These are phyloP conservation scores for Pentalonia nigronervosa DNA, from an alignment of 1,140 invertebrate genomes.

Conservation along the genomic window DNA sequence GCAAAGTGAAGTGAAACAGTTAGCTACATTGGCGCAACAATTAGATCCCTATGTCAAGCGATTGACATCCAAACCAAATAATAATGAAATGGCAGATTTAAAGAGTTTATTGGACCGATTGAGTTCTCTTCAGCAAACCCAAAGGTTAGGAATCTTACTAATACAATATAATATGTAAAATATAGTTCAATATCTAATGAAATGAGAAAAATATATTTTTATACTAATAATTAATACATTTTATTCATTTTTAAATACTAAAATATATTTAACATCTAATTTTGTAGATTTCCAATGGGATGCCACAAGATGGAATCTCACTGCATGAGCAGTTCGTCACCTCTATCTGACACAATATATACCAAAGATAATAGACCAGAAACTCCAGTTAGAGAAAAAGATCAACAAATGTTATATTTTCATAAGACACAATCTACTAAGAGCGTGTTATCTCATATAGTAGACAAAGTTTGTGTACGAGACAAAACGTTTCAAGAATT, in stretches of 20 bases:
- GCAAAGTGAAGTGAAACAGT: conserved; percentile 72
- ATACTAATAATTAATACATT: background rate
- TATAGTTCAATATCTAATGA: background rate
- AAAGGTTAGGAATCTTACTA: background rate
- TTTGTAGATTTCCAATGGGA: conserved; percentile 45
- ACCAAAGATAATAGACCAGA: conserved; percentile 44
- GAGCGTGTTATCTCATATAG: conserved; percentile 41
- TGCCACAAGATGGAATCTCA: conserved; percentile 55
- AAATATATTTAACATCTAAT: background rate
- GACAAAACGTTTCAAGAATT: conserved; percentile 53
- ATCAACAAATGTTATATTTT: conserved; percentile 48
- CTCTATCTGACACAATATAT: conserved; percentile 24
- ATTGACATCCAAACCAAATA: conserved; percentile 63
- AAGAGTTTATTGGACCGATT: conserved; percentile 70
- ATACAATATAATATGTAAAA: background rate
- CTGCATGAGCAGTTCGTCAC: conserved; percentile 45
- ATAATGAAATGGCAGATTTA: conserved; percentile 64
- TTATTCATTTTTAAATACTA: background rate
- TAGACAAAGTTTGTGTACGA: conserved; percentile 28
- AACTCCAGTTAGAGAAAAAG: conserved; percentile 50
- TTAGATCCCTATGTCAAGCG: conserved; percentile 73
- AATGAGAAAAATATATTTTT: background rate
- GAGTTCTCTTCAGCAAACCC: conserved; percentile 64
- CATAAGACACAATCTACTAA: conserved; percentile 50
- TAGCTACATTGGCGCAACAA: conserved; percentile 71